Base-by-base conservation (phyloP, 2,113 vertebrate genomes). In the Clarias gariepinus region DNA sequence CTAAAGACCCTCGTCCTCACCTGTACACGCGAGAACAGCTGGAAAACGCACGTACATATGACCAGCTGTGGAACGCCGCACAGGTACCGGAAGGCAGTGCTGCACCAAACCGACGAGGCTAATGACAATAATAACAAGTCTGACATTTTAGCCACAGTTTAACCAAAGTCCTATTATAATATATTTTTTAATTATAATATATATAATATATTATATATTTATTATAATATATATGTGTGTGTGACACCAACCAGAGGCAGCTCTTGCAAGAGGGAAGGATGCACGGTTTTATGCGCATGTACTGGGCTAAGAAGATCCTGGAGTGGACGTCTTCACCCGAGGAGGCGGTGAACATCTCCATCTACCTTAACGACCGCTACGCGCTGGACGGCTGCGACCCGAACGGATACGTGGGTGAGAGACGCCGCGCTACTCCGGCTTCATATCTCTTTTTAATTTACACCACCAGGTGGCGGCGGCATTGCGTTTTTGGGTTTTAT, bases 291-390 rank as follows among this genome's bases (percentile, higher is more conserved):
- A 55, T 98, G 83, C 92, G 96, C 69, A 98, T 98, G 97, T 97
- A 98, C 91, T 98, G 97, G 97, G 97, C 97, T 88, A 98, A 98
- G 90, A 98, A 98, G 92, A 97, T 98, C 81, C 92, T 97, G 89
- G 97, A 98, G 93, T 98, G 97, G 97, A 97, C 96, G 0, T 84
- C 1, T 0, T 96, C 96, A 0, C 96, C 97, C 0, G 95, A 97
- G 86, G 96, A 97, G 88, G 96, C 96, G 1, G 93, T 98, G 25
- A 92, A 89, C 16, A 96, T 96, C 23, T 93, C 96, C 79, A 94
- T 98, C 61, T 97, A 97, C 91, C 93, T 98, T 23, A 98, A 96
- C 0, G 96, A 97, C 73, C 95, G 94, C 87, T 97, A 96, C 0
- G 86, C 94, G 89, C 92, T 97, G 89, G 97, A 98, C 0, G 96